Base-by-base conservation (phyloP, 2,113 vertebrate genomes). In the Xenopus laevis region DNA sequence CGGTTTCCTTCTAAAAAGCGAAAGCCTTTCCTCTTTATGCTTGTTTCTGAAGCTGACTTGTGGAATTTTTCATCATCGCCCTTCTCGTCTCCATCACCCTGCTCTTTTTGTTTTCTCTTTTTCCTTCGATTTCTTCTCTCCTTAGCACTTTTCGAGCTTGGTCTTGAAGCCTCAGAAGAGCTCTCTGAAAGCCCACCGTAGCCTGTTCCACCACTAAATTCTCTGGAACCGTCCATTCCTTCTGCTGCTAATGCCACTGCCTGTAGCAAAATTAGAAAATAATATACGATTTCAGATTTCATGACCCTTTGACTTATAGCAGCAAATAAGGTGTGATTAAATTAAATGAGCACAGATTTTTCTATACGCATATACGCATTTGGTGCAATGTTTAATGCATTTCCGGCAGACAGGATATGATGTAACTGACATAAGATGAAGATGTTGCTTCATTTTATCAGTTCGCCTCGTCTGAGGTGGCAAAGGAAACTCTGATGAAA, bases 141-240 rank as follows among this genome's bases (percentile, higher is more conserved):
- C 85, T 98, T 99, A 79, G 96, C 96, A 81, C 96, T 98, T 86
- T 99, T 99, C 68, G 97, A 96, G 82, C 95, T 98, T 81, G 97
- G 86, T 79, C 94, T 98, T n/a, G 97, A 98, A 64, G 84, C 83
- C 69, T 93, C 91, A 13, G 97, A 97, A 67, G 96, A 97, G 81
- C 92, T 95, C 80, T 95, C 94, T 78, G 91, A 80, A 68, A 92
- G 89, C 65, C 91, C 90, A 81, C 91, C 91, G 78, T 92, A 71
- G 18, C 89, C 91, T 3, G 84, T 90, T 50, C 84, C 89, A 69
- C 91, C 92, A 74, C 91, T 93, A 73, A 86, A 86, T 79, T 88
- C 87, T 83, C 92, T 93, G 27, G 89, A 91, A 67, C 90, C 90
- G 44, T 89, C 88, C 2, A 90, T 87, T 53, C 89, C 89, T 0